These are phyloP conservation scores for Falco naumanni DNA, from an alignment of 2,797 vertebrate genomes.

Conservation along the genomic window DNA sequence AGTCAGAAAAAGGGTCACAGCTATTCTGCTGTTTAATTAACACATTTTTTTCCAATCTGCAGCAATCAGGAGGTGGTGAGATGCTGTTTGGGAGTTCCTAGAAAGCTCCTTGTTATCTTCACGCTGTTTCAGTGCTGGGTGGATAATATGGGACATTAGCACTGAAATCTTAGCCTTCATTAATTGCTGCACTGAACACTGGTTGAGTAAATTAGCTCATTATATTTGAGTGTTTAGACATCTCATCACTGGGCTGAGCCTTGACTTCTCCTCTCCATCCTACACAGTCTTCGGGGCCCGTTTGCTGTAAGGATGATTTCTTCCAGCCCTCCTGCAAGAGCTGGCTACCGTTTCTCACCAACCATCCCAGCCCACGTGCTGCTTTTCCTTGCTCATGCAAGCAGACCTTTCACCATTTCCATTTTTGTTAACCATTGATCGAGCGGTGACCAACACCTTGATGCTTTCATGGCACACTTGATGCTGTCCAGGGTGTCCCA, in stretches of 20 bases:
- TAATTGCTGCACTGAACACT: not conserved
- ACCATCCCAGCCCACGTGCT: not conserved
- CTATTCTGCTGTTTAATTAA: not conserved
- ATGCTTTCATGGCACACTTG: not conserved
- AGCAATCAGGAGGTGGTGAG: not conserved
- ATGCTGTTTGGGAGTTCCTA: not conserved
- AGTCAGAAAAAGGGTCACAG: not conserved
- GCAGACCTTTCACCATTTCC: not conserved
- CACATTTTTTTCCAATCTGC: not conserved
- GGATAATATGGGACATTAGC: not conserved
- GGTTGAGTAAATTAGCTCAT: not conserved
- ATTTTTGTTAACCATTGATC: not conserved
- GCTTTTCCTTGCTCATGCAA: rapidly evolving
- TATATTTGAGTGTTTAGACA: not conserved
- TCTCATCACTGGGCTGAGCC: not conserved
- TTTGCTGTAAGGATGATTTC: not conserved
- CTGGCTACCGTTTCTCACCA: not conserved
- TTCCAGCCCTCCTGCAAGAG: not conserved
- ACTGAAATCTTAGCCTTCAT: not conserved
- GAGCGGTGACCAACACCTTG: not conserved
- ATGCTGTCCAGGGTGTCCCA: rapidly evolving
- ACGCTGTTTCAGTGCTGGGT: not conserved
- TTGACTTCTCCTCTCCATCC: not conserved
- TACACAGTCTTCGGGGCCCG: rapidly evolving
- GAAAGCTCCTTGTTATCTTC: not conserved